Percentiles rank a stretch among this genome's conserved stretches.
phyloP scores from a whole-genome alignment of 2,113 vertebrate genomes.

The Apodemus speciosus region DNA sequence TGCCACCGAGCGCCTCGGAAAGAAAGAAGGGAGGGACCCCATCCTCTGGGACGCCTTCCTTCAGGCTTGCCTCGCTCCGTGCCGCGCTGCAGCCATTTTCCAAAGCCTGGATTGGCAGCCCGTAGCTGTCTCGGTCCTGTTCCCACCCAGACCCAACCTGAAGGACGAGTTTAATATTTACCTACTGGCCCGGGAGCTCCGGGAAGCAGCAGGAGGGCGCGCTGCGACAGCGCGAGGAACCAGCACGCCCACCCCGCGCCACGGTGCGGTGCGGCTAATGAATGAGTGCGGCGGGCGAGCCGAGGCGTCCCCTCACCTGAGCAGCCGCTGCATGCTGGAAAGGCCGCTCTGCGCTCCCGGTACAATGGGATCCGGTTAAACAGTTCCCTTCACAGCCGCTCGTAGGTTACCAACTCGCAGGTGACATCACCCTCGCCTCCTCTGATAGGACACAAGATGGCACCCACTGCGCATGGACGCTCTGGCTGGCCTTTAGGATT shows the following conservation, averaged over 20 bases:
- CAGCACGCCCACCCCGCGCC: slow-evolving; percentile 68
- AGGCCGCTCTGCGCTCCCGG: slow-evolving; percentile 71
- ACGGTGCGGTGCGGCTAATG: slow-evolving; percentile 58
- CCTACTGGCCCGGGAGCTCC: slow-evolving; percentile 67
- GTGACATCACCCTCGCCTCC: slow-evolving; percentile 87
- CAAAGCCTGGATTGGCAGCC: slow-evolving; percentile 58
- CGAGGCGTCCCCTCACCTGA: slow-evolving; percentile 81
- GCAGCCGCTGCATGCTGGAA: slow-evolving; percentile 81
- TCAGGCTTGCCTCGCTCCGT: slow-evolving; percentile 42
- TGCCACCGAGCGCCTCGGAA: background rate
- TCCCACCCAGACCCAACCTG: slow-evolving; percentile 82
- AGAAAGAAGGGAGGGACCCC: slow-evolving; percentile 69
- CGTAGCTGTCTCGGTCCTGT: slow-evolving; percentile 60
- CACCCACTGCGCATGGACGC: slow-evolving; percentile 75
- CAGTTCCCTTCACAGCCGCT: slow-evolving; percentile 78
- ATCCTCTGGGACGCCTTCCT: slow-evolving; percentile 47
- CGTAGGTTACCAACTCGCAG: slow-evolving; percentile 81
- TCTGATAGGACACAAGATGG: slow-evolving; percentile 75
- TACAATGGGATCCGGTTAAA: slow-evolving; percentile 83
- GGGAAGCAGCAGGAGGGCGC: slow-evolving; percentile 44
- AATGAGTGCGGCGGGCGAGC: slow-evolving; percentile 54
- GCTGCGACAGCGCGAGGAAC: background rate
- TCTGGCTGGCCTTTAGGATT: background rate
- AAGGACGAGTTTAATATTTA: slow-evolving; percentile 78
- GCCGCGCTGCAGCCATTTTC: slow-evolving; percentile 79